These are phyloP conservation scores for Gymnorhina tibicen DNA, from an alignment of 2,113 vertebrate species.

Conservation along the genomic window DNA sequence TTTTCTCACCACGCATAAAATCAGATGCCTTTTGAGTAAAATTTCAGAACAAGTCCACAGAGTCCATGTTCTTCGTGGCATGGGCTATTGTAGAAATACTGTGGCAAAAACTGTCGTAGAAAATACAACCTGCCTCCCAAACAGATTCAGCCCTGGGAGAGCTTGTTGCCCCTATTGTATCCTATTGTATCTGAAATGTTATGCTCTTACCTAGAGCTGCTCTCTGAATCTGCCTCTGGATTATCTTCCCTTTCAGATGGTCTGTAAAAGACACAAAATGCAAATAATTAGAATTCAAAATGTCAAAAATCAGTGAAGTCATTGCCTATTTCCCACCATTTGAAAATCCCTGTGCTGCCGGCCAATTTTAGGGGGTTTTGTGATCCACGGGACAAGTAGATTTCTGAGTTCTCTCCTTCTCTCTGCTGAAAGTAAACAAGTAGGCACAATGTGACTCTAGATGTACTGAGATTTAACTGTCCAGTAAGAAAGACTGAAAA, in stretches of 20 bases:
- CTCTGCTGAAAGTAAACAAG: neutral
- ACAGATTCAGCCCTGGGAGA: neutral
- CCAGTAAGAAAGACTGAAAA: neutral
- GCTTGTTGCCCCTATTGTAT: neutral
- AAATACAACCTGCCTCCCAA: neutral
- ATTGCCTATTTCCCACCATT: neutral
- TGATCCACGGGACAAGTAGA: neutral
- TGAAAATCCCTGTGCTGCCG: neutral
- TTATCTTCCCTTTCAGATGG: conserved; percentile 83
- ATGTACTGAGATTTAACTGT: neutral
- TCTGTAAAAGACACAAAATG: conserved; percentile 71
- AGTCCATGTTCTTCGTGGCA: neutral
- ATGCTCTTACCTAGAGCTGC: conserved; percentile 80
- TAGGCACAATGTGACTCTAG: neutral
- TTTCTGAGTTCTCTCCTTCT: neutral
- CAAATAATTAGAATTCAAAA: neutral
- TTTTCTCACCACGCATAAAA: neutral
- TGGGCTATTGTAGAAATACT: neutral
- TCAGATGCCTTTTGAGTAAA: neutral
- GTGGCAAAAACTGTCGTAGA: neutral
- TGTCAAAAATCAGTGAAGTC: neutral
- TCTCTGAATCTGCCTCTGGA: conserved; percentile 78
- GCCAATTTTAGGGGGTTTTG: neutral
- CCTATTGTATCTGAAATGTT: neutral
- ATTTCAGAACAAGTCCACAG: neutral